These are phyloP conservation scores for Automeris io DNA, from an alignment of 2,888 invertebrate genomes.

Conservation along the genomic window DNA sequence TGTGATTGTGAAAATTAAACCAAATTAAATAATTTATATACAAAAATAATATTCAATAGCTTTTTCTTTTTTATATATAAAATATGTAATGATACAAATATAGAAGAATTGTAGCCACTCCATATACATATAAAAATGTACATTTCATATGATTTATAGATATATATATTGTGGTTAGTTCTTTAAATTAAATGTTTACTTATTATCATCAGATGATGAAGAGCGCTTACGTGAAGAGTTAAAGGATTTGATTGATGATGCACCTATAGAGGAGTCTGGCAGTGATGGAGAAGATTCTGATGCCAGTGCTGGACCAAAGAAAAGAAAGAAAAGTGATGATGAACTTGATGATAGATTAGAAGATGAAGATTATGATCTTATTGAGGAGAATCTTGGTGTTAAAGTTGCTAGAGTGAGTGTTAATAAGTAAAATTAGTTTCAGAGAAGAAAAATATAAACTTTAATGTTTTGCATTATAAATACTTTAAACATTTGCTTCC, in stretches of 20 bases:
- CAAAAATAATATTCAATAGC: too few species aligned
- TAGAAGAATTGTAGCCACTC: too few species aligned
- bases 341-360: conserved; percentile 94
- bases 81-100: too few species aligned
- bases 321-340: conserved; percentile 90
- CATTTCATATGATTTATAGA: too few species aligned
- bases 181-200: conserved; percentile 3
- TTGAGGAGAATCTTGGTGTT: conserved; percentile 98
- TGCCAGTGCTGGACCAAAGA: conserved; percentile 81
- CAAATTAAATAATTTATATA: too few species aligned
- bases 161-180: too few species aligned
- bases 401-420: conserved; percentile 90
- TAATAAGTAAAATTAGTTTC: not conserved
- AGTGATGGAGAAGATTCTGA: conserved; percentile 91
- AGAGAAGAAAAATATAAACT: too few species aligned
- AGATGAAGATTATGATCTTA: conserved; percentile 98
- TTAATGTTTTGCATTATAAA: too few species aligned
- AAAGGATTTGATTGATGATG: conserved; percentile 96
- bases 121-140: too few species aligned
- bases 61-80: too few species aligned
- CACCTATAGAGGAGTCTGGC: conserved; percentile 92
- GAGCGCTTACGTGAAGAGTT: conserved; percentile 90
- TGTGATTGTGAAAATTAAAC: too few species aligned
- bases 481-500: too few species aligned
- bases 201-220: conserved; percentile 83